These are phyloP conservation scores for Acanthopagrus latus DNA, from an alignment of 2,797 vertebrate species.

Conservation along the genomic window DNA sequence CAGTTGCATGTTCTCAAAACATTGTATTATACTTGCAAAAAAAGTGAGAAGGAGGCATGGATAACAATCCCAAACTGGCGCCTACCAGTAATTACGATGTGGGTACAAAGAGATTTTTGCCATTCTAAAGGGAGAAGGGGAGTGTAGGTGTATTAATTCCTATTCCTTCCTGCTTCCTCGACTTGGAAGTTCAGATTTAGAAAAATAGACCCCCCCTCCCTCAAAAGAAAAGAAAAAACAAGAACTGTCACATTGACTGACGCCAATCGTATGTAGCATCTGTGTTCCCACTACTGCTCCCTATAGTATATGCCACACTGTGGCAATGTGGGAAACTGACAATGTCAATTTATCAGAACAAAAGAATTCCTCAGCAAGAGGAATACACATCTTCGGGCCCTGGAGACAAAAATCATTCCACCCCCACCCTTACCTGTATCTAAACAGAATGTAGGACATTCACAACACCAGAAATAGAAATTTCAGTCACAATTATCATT, in stretches of 20 bases:
- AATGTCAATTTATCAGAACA: conserved; percentile 88
- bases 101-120: conserved; percentile 82
- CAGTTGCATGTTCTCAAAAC: conserved; percentile 69
- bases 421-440: conserved; percentile 84
- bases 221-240: conserved; percentile 73
- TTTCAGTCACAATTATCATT: conserved; percentile 82
- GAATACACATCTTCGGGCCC: conserved; percentile 80
- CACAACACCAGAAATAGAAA: conserved; percentile 83
- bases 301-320: conserved; percentile 81
- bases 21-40: conserved; percentile 63
- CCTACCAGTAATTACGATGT: conserved; percentile 80
- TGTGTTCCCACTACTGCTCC: conserved; percentile 81
- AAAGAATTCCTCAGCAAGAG: conserved; percentile 82
- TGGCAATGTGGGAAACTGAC: conserved; percentile 85
- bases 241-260: conserved; percentile 83
- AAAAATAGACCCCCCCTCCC: conserved; percentile 72
- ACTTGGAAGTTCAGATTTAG: conserved; percentile 83
- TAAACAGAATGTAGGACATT: conserved; percentile 86
- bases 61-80: conserved; percentile 77
- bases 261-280: conserved; percentile 76
- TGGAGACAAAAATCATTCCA: conserved; percentile 83
- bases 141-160: conserved; percentile 84
- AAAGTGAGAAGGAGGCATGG: conserved; percentile 64
- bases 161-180: conserved; percentile 80
- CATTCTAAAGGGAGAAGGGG: conserved; percentile 77